These are phyloP conservation scores for Trematocara variabile DNA, from an alignment of 2,113 vertebrate species.

Conservation along the genomic window DNA sequence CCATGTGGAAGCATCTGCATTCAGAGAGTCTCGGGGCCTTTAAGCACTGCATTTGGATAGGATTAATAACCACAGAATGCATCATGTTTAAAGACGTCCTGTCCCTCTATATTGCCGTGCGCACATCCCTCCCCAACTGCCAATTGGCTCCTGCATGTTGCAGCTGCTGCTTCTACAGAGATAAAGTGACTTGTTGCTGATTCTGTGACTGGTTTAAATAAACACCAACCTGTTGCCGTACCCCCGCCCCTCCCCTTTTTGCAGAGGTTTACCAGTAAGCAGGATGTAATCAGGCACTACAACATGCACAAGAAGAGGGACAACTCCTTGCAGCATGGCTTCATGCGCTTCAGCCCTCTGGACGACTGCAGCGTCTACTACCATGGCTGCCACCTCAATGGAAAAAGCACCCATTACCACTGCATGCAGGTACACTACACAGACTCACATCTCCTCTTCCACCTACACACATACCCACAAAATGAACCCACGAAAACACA, in stretches of 20 bases:
- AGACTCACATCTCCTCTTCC: not conserved
- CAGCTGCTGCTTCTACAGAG: conserved; percentile 76
- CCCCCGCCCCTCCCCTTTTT: conserved; percentile 28
- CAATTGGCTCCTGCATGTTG: conserved; percentile 66
- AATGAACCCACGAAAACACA: not conserved
- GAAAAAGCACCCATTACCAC: conserved; percentile 99
- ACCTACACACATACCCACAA: not conserved
- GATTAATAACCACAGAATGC: conserved; percentile 44
- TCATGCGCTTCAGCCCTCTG: conserved; percentile 99
- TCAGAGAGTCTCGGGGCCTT: not conserved
- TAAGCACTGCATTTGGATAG: conserved; percentile 26
- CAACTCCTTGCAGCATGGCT: conserved; percentile 98
- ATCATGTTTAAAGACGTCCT: conserved; percentile 45
- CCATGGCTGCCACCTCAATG: conserved; percentile 98
- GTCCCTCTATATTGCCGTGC: conserved; percentile 39
- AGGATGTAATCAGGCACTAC: conserved; percentile 99
- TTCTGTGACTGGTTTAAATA: conserved; percentile 67
- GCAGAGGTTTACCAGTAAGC: conserved; percentile 99
- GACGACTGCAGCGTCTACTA: conserved; percentile 99
- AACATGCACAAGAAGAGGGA: conserved; percentile 99
- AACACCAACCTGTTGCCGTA: conserved; percentile 70
- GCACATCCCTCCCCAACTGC: conserved; percentile 45
- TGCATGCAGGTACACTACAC: conserved; percentile 93
- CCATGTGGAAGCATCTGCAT: conserved; percentile 8
- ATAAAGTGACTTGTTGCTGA: conserved; percentile 72